Base-by-base conservation (phyloP, 1,140 invertebrate genomes). In the Cryptotermes secundus region DNA sequence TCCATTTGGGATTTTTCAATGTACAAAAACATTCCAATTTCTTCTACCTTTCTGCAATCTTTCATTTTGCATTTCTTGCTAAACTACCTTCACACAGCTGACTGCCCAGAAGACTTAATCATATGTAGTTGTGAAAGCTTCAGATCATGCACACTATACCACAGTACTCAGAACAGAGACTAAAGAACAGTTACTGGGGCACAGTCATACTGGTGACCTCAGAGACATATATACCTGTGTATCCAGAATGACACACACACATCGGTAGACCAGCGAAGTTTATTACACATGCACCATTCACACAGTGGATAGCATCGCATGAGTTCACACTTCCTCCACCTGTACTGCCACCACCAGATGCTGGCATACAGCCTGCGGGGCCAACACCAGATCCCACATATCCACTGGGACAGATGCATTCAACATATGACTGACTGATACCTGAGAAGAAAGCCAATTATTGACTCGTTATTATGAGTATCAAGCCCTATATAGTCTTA, bases 321-420 rank as follows among this genome's bases (percentile, higher is more conserved):
- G 88, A 86, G 81, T 88, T 89, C 26, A 87, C 85, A 81, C 89
- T 88, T 53, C 85, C 86, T 49, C 35, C 38, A 22, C 85, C 83
- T 19, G 85, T 65, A 65, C 24, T n/a, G 31, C 83, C 80, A 79
- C 83, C 84, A 34, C 38, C 79, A 26, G 80, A 82, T 53, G 79
- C 53, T 80, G 87, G 86, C 42, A 91, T 85, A 89, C 97, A 99
- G 7, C 97, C 97, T 84, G 92, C 90, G 0, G 93, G 89, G n/a
- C 97, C 97, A 34, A 95, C 90, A 53, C 98, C 97, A 88, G 91
- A 92, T 0, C 97, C 98, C 31, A 90, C 88, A 90, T 95, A 97
- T 12, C 97, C 96, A 59, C 88, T 53, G 0, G 94, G 95, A 90
- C 98, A 99, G 19, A 92, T 90, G 87, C 98, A 99, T 42, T 93